Conservation (phyloP, 2,113 vertebrate genomes). For the Synodontis membranacea region DNA sequence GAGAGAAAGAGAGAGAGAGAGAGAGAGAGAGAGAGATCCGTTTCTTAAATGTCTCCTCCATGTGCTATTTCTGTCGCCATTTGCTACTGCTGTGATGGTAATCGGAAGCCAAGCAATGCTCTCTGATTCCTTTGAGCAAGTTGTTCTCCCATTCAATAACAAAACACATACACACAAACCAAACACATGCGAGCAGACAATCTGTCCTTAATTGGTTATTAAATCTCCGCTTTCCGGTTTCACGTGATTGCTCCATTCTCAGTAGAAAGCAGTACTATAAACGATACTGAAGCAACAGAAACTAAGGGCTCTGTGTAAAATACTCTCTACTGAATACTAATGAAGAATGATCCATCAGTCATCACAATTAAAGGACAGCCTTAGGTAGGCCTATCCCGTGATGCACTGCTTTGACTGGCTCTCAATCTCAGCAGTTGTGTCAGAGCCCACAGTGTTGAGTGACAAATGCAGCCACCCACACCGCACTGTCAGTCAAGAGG, state of each 20-base stretch:
- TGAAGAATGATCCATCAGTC: conserved; percentile 4
- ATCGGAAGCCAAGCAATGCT: conserved; percentile 45
- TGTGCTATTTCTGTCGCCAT: conserved; percentile 49
- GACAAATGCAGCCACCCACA: conserved; percentile 53
- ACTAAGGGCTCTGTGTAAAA: not conserved
- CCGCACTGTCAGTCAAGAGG: conserved; percentile 47
- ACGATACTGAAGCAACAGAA: not conserved
- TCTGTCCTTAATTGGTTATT: conserved; percentile 43
- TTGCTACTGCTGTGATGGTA: conserved; percentile 36
- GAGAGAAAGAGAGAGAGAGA: too few relatives aligned
- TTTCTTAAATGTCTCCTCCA: conserved; percentile 47
- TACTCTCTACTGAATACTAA: not conserved
- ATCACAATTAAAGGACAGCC: not conserved
- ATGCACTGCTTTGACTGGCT: conserved; percentile 34
- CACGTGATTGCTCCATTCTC: conserved; percentile 11
- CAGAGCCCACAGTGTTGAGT: conserved; percentile 37
- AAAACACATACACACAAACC: conserved; percentile 4
- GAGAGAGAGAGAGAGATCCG: too few relatives aligned
- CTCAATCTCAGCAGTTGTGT: conserved; percentile 42
- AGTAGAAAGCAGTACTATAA: not conserved
- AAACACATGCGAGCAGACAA: not conserved
- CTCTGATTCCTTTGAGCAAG: conserved; percentile 42
- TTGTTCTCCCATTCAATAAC: conserved; percentile 32
- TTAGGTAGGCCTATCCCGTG: conserved; percentile 25
- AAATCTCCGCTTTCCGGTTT: conserved; percentile 18